phyloP scores from a whole-genome alignment of 2,888 invertebrate genomes.

The Caenorhabditis drosophilae region DNA sequence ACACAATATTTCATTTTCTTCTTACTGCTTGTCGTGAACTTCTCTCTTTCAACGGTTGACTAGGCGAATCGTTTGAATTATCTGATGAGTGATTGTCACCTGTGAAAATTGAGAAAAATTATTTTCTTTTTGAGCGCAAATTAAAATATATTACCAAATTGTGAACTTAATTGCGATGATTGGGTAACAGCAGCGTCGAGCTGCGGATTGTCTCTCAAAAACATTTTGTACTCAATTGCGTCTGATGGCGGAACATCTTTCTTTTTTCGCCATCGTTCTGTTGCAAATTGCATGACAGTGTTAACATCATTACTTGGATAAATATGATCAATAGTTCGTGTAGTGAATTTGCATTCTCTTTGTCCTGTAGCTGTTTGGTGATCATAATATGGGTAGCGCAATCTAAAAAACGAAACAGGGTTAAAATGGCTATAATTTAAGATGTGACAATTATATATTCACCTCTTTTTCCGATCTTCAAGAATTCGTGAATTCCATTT shows the following conservation, averaged over 20 bases:
- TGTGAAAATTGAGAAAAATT: too few relatives aligned
- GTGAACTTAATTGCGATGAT: too few relatives aligned
- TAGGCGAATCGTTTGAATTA: slow-evolving; percentile 29
- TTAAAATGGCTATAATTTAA: not conserved
- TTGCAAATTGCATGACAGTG: slow-evolving; percentile 56
- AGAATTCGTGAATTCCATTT: slow-evolving; percentile 62
- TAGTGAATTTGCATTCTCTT: slow-evolving; percentile 51
- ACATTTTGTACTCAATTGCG: slow-evolving; percentile 62
- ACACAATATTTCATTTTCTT: too few relatives aligned
- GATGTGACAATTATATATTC: too few relatives aligned
- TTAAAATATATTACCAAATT: too few relatives aligned
- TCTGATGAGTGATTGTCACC: slow-evolving; percentile 24
- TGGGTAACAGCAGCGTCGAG: slow-evolving; percentile 54
- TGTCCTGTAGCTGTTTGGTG: slow-evolving; percentile 67
- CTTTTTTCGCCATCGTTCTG: slow-evolving; percentile 57
- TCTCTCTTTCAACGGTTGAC: slow-evolving; percentile 5
- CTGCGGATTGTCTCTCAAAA: slow-evolving; percentile 58
- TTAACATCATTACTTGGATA: slow-evolving; percentile 45
- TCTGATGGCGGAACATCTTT: slow-evolving; percentile 56
- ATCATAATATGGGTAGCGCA: slow-evolving; percentile 59
- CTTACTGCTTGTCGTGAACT: slow-evolving; percentile 8
- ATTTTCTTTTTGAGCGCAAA: too few relatives aligned
- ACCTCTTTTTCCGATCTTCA: slow-evolving; percentile 52
- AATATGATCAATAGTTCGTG: slow-evolving; percentile 49
- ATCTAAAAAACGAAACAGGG: slow-evolving; percentile 5